phyloP scores from a whole-genome alignment of 1,140 invertebrate species.

The Gerris buenoi region DNA sequence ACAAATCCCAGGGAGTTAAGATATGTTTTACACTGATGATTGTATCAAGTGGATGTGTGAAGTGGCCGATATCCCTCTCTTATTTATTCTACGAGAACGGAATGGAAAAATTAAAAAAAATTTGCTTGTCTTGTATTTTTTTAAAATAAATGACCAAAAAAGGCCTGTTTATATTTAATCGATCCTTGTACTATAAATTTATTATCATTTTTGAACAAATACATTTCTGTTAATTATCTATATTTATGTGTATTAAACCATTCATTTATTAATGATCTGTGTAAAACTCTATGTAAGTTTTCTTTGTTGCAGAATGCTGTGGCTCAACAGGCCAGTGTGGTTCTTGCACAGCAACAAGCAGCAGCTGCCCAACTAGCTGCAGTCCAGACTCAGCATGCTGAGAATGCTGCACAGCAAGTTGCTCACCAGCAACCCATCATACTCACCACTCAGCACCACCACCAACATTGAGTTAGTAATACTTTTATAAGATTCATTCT shows the following conservation, averaged over 20 bases:
- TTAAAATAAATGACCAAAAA: not conserved
- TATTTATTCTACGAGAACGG: too few species aligned
- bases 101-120: too few species aligned
- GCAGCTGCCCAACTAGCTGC: not conserved
- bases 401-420: not conserved
- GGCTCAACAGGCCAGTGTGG: not conserved
- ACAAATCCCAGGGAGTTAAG: too few species aligned
- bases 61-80: too few species aligned
- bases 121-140: too few species aligned
- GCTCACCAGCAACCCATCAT: not conserved
- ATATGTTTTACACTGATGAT: too few species aligned
- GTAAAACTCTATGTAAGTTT: not conserved
- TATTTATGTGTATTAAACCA: not conserved
- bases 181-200: not conserved
- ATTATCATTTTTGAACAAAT: not conserved
- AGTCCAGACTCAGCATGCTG: not conserved
- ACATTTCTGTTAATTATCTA: not conserved
- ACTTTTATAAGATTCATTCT: too few species aligned
- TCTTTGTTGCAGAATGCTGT: not conserved
- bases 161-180: not conserved
- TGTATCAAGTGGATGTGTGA: too few species aligned
- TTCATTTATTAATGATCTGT: not conserved
- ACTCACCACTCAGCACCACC: not conserved
- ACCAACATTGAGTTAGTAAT: not conserved
- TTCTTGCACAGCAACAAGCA: not conserved